Conservation (phyloP, 2,888 invertebrate species). For the Lepidonotus clava region DNA sequence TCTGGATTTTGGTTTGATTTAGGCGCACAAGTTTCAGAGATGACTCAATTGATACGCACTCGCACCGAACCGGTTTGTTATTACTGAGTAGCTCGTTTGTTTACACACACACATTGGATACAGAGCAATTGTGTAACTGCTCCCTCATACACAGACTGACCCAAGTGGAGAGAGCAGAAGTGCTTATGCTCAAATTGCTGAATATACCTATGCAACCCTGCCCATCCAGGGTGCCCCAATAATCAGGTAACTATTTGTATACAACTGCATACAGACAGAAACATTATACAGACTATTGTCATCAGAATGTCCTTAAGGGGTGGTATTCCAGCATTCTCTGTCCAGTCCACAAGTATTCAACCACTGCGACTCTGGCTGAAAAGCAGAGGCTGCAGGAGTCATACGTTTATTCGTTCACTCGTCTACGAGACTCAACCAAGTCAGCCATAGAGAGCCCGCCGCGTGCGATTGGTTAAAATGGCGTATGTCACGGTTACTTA, state of each 20-base stretch:
- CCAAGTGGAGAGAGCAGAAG: not conserved
- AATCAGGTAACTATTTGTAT: conserved; percentile 23
- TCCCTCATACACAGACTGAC: not conserved
- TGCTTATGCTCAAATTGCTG: not conserved
- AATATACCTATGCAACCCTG: conserved; percentile 14
- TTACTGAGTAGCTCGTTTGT: too few species aligned
- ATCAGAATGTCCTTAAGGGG: not conserved
- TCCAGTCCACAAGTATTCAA: not conserved
- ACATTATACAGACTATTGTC: not conserved
- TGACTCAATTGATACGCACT: too few species aligned
- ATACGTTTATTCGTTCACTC: too few species aligned
- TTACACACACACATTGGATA: too few species aligned
- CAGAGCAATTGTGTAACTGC: not conserved
- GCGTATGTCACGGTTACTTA: too few species aligned
- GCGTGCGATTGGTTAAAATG: too few species aligned
- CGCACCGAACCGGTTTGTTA: too few species aligned
- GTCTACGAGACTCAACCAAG: too few species aligned
- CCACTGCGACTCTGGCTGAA: too few species aligned
- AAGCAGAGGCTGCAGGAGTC: too few species aligned
- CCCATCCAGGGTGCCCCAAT: not conserved
- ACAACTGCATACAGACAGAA: conserved; percentile 5
- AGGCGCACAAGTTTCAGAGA: conserved; percentile 20
- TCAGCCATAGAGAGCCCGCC: too few species aligned
- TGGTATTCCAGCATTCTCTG: not conserved
- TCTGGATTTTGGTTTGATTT: not conserved